Conservation (phyloP, 2,113 vertebrate species). For the Platichthys stellatus region DNA sequence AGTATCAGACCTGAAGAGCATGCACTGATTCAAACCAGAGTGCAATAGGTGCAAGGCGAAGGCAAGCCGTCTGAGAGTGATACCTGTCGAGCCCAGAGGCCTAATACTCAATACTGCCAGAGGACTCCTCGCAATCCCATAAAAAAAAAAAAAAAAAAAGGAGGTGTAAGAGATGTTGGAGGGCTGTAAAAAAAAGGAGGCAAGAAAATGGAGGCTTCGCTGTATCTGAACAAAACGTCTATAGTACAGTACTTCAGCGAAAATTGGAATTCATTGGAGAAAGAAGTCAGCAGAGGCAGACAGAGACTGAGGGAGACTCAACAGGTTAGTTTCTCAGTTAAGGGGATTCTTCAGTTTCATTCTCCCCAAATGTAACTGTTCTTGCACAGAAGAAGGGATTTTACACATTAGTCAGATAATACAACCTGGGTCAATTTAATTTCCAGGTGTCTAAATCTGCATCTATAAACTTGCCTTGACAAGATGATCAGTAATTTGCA, state of each 20-base stretch:
- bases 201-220: constrained; percentile 48
- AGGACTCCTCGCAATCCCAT: constrained; percentile 50
- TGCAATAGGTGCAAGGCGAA: constrained; percentile 48
- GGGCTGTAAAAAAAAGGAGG: constrained; percentile 35
- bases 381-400: constrained; percentile 6
- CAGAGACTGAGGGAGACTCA: constrained; percentile 7
- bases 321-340: constrained; percentile 26
- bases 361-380: constrained; percentile 9
- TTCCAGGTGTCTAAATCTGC: neutral
- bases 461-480: constrained; percentile 2
- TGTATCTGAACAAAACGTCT: constrained; percentile 44
- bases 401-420: constrained; percentile 26
- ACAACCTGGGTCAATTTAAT: neutral
- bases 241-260: constrained; percentile 35
- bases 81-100: constrained; percentile 57
- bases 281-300: constrained; percentile 12
- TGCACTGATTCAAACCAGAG: constrained; percentile 69
- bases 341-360: constrained; percentile 17
- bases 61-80: constrained; percentile 55
- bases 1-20: constrained; percentile 66
- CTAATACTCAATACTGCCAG: constrained; percentile 61
- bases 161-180: constrained; percentile 48
- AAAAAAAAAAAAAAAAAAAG: constrained; percentile 30
- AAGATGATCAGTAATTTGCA: constrained; percentile 30
- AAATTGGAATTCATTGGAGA: constrained; percentile 47